A percentile compares a stretch with the other conserved stretches of the same genome.
Evolutionary conservation across 2,797 vertebrate genomes (phyloP).

Genomic region (Acipenser oxyrinchus): DNA sequence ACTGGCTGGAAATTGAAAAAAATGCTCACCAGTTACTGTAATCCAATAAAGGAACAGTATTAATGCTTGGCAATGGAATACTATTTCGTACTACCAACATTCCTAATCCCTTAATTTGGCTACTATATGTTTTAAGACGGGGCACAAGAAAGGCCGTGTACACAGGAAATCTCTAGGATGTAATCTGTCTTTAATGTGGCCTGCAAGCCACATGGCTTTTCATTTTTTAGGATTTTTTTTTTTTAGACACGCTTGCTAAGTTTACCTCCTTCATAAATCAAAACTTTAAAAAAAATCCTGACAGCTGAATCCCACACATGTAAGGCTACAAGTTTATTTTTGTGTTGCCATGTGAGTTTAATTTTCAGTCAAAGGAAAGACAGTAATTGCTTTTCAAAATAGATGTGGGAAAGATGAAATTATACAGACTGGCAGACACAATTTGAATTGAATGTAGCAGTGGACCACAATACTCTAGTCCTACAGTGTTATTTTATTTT

Average conservation of each 20-base stretch:
- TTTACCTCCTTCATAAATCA: not conserved
- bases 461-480: too few species aligned
- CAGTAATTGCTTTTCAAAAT: not conserved
- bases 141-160: too few species aligned
- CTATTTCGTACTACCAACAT: too few species aligned
- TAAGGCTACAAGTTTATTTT: not conserved
- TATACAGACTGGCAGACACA: not conserved
- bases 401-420: conserved; percentile 2
- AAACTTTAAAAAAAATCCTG: not conserved
- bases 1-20: too few species aligned
- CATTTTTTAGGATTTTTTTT: not conserved
- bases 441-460: not conserved
- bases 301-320: not conserved
- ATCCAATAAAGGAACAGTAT: too few species aligned
- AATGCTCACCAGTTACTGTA: too few species aligned
- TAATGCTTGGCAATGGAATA: too few species aligned
- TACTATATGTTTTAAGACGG: too few species aligned
- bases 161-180: not conserved
- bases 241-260: not conserved
- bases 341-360: not conserved
- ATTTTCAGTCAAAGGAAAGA: not conserved
- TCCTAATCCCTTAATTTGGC: too few species aligned
- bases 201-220: conserved; percentile 1
- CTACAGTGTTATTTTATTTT: too few species aligned
- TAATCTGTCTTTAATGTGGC: not conserved